phyloP scores from a whole-genome alignment of 2,113 vertebrate genomes.

The Anhinga rufa region DNA sequence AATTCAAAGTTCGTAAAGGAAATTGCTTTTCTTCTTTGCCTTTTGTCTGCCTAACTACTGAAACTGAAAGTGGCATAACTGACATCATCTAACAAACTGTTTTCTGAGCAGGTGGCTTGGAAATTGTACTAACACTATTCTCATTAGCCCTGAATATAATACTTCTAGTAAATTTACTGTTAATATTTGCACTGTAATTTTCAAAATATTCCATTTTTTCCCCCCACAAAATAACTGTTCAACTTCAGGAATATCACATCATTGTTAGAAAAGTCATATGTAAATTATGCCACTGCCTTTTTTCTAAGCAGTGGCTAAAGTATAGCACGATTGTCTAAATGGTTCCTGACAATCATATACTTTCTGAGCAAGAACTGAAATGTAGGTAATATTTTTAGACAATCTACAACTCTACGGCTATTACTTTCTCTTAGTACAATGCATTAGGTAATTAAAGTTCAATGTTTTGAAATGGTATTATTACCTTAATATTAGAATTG shows the following conservation, averaged over 20 bases:
- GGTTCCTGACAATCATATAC: background rate
- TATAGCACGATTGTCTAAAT: background rate
- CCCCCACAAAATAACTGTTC: background rate
- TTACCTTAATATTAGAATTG: background rate
- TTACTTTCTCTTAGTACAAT: background rate
- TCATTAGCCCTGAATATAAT: background rate
- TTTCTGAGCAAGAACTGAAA: background rate
- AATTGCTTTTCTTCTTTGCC: slow-evolving; percentile 15
- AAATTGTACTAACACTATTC: background rate
- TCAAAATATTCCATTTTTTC: background rate
- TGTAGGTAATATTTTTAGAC: background rate
- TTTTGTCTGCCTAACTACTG: slow-evolving; percentile 1
- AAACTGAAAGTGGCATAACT: background rate
- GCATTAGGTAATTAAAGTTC: background rate
- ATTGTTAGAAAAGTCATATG: background rate
- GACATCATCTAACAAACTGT: background rate
- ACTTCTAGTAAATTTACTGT: background rate
- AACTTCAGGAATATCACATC: background rate
- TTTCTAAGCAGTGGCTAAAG: background rate
- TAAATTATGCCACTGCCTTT: background rate
- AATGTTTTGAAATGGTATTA: background rate
- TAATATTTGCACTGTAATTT: background rate
- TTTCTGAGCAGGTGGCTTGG: slow-evolving; percentile 15
- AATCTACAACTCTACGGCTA: background rate
- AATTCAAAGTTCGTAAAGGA: background rate